A percentile compares a stretch with the other conserved stretches of the same genome.
These are phyloP conservation scores for Polia nebulosa DNA, from an alignment of 2,888 invertebrate genomes.

Conservation along the genomic window DNA sequence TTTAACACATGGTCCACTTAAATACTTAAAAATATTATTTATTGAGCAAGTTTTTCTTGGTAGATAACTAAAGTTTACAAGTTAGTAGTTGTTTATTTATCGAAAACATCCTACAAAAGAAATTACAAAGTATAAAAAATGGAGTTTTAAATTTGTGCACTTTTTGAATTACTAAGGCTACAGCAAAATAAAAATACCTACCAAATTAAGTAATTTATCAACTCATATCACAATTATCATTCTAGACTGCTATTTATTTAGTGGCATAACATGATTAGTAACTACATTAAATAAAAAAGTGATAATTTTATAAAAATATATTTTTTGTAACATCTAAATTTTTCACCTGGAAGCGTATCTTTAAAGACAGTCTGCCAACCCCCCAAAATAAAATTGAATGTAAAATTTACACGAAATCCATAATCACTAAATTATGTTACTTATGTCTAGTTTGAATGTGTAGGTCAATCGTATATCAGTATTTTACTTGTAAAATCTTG, in stretches of 20 bases:
- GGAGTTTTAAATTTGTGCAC: no score
- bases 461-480: neutral
- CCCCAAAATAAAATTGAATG: no score
- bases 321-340: neutral
- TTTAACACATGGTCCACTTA: neutral
- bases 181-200: neutral
- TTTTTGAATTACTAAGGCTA: no score
- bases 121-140: no score
- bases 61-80: neutral
- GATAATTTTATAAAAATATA: neutral
- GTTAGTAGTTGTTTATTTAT: neutral
- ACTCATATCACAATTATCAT: neutral
- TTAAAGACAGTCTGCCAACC: neutral
- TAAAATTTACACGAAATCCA: neutral
- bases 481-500: neutral
- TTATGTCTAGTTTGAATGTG: neutral
- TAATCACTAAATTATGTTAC: neutral
- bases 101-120: no score
- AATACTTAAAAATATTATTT: slow-evolving; percentile 8
- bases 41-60: slow-evolving; percentile 39
- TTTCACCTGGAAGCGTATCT: no score
- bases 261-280: neutral
- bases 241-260: neutral
- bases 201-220: no score
- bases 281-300: neutral